phyloP scores from a whole-genome alignment of 1,140 invertebrate genomes.

The Brevipalpus yothersi region DNA sequence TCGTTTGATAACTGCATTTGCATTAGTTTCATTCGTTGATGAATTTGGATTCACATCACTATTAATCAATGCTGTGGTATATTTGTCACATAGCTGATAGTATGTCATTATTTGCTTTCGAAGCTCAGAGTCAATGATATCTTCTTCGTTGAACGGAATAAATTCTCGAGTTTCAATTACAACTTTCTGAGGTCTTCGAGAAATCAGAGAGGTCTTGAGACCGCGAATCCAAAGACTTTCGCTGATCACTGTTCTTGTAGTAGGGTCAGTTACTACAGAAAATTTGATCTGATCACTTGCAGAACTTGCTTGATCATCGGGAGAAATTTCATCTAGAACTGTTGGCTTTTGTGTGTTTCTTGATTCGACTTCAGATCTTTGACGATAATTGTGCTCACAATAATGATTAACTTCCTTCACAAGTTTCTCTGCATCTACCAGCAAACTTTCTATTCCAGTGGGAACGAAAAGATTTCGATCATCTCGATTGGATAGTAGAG shows the following conservation, averaged over 20 bases:
- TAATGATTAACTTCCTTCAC: conserved; percentile 7
- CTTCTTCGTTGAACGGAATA: not conserved
- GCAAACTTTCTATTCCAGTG: conserved; percentile 48
- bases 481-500: conserved; percentile 22
- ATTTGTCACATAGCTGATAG: too few relatives aligned
- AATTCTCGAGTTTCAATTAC: not conserved
- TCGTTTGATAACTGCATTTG: not conserved
- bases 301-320: too few relatives aligned
- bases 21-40: not conserved
- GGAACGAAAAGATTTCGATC: conserved; percentile 55
- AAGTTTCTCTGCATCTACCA: conserved; percentile 14
- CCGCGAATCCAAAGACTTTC: not conserved
- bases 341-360: too few relatives aligned
- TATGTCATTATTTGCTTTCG: too few relatives aligned
- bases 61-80: too few relatives aligned
- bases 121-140: too few relatives aligned
- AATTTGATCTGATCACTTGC: too few relatives aligned
- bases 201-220: not conserved
- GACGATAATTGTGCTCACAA: not conserved
- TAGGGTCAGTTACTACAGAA: too few relatives aligned
- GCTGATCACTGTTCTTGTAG: not conserved
- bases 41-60: too few relatives aligned
- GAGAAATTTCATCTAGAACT: too few relatives aligned
- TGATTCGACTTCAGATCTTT: not conserved
- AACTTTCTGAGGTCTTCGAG: not conserved